phyloP scores from a whole-genome alignment of 2,888 invertebrate genomes.

The Corythucha ciliata region DNA sequence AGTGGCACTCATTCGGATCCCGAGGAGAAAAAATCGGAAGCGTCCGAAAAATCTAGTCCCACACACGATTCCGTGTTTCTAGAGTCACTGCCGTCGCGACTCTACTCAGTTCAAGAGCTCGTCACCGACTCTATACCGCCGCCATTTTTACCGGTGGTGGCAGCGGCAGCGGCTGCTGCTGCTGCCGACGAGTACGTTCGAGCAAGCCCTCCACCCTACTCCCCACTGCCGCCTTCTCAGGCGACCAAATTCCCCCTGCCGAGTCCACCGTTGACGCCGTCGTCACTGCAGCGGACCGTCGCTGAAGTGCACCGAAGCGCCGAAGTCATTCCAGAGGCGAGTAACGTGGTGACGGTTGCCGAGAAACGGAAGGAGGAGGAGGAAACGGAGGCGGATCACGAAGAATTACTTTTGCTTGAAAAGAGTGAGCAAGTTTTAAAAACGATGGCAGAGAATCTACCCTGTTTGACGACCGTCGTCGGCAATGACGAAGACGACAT shows the following conservation, averaged over 20 bases:
- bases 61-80: slow-evolving; percentile 9
- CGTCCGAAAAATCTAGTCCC: slow-evolving; percentile 19
- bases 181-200: slow-evolving; percentile 23
- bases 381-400: slow-evolving; percentile 9
- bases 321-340: slow-evolving; percentile 18
- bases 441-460: slow-evolving; percentile 19
- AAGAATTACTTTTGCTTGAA: slow-evolving; percentile 24
- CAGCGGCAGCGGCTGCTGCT: slow-evolving; percentile 6
- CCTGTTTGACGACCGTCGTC: no score
- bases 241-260: slow-evolving; percentile 14
- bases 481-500: slow-evolving; percentile 20
- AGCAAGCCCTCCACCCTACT: background rate
- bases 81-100: background rate
- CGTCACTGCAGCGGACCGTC: slow-evolving; percentile 17
- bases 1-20: slow-evolving; percentile 78
- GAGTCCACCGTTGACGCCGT: slow-evolving; percentile 14
- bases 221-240: slow-evolving; percentile 19
- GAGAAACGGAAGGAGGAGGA: slow-evolving; percentile 2
- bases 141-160: slow-evolving; percentile 1
- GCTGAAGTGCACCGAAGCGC: slow-evolving; percentile 28
- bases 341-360: background rate
- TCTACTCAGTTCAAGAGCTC: slow-evolving; percentile 19
- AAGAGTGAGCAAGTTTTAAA: slow-evolving; percentile 26
- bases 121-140: no score
- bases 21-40: slow-evolving; percentile 54